Conservation (phyloP, 2,113 vertebrate genomes). For the Thinocorus orbignyianus region DNA sequence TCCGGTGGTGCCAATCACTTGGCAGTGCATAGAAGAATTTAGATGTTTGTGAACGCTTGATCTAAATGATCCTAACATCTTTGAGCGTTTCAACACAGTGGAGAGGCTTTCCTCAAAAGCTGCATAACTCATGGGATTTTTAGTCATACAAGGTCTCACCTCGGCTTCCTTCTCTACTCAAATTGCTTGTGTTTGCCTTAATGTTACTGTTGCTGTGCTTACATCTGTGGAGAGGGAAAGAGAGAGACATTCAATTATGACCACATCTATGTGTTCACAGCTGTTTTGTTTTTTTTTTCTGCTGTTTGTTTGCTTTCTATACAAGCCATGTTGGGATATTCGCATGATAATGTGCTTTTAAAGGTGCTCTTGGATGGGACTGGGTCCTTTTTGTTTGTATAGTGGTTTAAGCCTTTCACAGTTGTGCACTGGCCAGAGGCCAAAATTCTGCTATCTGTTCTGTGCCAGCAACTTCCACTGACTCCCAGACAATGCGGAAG, state of each 20-base stretch:
- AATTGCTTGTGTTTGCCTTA: background rate
- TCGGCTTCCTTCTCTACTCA: background rate
- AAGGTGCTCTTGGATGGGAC: conserved; percentile 48
- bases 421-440: background rate
- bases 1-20: background rate
- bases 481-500: conserved; percentile 31
- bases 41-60: background rate
- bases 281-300: background rate
- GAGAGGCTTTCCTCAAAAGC: background rate
- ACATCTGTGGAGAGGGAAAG: background rate
- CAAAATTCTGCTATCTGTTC: conserved; percentile 44
- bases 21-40: background rate
- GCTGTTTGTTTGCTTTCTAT: conserved; percentile 33
- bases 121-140: background rate
- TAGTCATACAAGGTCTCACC: background rate
- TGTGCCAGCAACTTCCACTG: conserved; percentile 22
- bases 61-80: background rate
- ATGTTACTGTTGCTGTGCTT: background rate
- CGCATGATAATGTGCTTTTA: conserved; percentile 41
- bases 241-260: background rate
- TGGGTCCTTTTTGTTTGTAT: conserved; percentile 26
- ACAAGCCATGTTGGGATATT: conserved; percentile 18
- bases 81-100: background rate
- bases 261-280: conserved; percentile 10
- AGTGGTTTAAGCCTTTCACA: conserved; percentile 39